Percentiles rank a stretch among this genome's conserved stretches.
Conservation (phyloP, 37 sponge, comb jelly and placozoan species). For the Oopsacas minuta region DNA sequence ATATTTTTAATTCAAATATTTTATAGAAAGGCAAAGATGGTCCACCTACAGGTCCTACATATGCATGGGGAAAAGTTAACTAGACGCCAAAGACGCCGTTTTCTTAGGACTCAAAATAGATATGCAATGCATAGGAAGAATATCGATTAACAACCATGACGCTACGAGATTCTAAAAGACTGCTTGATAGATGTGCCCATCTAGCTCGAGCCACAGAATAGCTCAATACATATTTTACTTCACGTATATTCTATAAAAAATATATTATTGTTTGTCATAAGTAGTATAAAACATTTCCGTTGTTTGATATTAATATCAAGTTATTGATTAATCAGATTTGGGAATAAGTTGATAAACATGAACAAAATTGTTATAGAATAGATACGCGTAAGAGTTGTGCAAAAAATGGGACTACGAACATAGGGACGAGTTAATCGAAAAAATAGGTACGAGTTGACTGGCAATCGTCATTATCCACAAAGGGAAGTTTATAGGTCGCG, state of each 20-base stretch:
- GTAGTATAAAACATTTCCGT: neutral
- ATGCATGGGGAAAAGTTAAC: neutral
- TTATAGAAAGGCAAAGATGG: neutral
- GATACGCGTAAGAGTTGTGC: neutral
- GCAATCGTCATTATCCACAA: too few relatives aligned
- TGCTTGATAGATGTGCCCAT: constrained; percentile 19
- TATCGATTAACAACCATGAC: neutral
- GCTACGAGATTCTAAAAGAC: neutral
- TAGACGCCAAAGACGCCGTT: constrained; percentile 13
- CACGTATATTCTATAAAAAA: neutral
- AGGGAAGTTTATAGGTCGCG: too few relatives aligned
- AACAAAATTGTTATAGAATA: neutral
- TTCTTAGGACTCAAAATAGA: neutral
- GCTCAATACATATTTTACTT: neutral
- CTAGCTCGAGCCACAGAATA: neutral
- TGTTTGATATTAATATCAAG: neutral
- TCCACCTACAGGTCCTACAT: neutral
- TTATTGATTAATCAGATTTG: neutral
- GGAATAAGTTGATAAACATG: neutral
- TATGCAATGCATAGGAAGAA: neutral
- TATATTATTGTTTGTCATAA: neutral
- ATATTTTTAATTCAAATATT: neutral
- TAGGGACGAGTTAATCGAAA: neutral
- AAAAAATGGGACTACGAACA: neutral
- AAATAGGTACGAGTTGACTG: neutral